Base-by-base conservation (phyloP, 2,888 invertebrate genomes). In the Melinaea marsaeus region DNA sequence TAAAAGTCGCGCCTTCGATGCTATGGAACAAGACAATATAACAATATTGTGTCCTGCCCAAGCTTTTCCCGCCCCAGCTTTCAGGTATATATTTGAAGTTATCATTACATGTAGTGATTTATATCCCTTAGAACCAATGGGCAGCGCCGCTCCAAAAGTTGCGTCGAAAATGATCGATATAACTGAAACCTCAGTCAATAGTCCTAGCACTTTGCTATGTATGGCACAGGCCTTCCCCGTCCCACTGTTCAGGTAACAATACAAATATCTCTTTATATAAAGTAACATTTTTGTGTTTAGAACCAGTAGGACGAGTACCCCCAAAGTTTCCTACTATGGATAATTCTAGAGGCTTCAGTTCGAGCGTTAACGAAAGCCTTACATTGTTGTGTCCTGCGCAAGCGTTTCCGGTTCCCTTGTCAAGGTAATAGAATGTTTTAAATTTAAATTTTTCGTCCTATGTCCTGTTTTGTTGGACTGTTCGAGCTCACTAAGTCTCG, bases 261-360 rank as follows among this genome's bases (percentile, higher is more conserved):
- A 46, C 57, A 65, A 58, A 57, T 69, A 51, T 57, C 59, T 58
- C n/a, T 32, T 32, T 42, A 22, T 13, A 34, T 51, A 51, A 34
- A 33, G 47, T 46, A 37, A 34, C n/a, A 34, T 64, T 51, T 67
- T 76, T 76, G 73, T 83, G 75, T 85, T 72, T 84, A 92, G 92
- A 92, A 75, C 92, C 92, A 13, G 92, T 93, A 79, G 92, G 93
- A 79, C 89, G 92, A 84, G 92, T 92, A 64, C 86, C 91, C 70
- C 94, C 94, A 72, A 95, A 95, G 91, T 94, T 95, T 83, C 94
- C 95, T 65, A 92, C 94, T 60, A 86, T 93, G 89, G 94, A 95
- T 89, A 93, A 91, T 76, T 87, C 90, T 84, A 92, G 91, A 83
- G 91, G 92, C 70, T 91, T 92, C 79, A 86, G 83, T 80, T 83